phyloP scores from a whole-genome alignment of 2,888 invertebrate genomes.

The Aspidiotus rigidus region DNA sequence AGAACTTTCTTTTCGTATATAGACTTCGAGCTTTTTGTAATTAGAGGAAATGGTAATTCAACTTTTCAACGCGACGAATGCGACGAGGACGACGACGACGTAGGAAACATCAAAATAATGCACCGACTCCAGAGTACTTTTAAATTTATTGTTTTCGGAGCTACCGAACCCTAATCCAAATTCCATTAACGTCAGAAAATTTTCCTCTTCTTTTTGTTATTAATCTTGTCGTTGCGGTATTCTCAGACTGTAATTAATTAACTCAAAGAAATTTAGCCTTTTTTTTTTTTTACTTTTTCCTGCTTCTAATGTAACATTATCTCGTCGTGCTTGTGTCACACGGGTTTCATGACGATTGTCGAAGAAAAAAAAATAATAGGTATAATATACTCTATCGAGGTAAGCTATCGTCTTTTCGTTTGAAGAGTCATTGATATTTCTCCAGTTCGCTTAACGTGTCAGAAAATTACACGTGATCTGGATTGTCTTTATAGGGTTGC shows the following conservation, averaged over 20 bases:
- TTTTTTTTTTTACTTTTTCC: background rate
- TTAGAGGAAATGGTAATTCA: constrained; percentile 25
- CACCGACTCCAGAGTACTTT: constrained; percentile 24
- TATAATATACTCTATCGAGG: no score
- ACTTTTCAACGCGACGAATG: constrained; percentile 11
- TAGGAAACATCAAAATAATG: constrained; percentile 23
- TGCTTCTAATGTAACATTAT: no score
- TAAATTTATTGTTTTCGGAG: constrained; percentile 28
- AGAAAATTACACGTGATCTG: no score
- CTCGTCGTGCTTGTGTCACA: no score
- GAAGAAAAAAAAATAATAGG: no score
- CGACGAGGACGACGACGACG: no score
- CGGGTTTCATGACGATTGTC: no score
- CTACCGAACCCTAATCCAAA: constrained; percentile 29
- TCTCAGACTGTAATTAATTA: constrained; percentile 21
- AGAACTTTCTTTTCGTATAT: constrained; percentile 6
- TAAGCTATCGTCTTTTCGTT: no score
- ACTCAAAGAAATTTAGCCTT: constrained; percentile 10
- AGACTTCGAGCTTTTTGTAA: constrained; percentile 17
- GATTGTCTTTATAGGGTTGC: no score
- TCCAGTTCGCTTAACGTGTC: no score
- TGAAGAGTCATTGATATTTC: no score
- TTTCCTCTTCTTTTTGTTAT: constrained; percentile 23
- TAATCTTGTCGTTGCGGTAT: constrained; percentile 22
- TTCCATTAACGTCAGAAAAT: constrained; percentile 25